Evolutionary conservation across 2,797 vertebrate species (phyloP), one percentile per base, ranked within the genome.

Genomic region (Pseudopleuronectes americanus): DNA sequence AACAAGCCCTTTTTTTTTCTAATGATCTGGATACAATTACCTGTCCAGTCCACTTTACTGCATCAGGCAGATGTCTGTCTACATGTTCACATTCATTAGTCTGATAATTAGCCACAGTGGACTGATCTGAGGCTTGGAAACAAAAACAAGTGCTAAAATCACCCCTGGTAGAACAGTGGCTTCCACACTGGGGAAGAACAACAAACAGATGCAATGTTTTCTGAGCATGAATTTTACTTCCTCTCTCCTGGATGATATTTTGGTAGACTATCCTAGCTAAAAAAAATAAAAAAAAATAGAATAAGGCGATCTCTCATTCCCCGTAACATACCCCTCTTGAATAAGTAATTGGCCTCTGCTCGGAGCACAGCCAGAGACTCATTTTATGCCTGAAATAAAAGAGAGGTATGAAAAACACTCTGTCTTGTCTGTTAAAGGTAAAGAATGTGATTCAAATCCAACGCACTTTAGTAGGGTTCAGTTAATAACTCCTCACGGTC

Each of bases 331-430:
- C 43, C 5, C 57, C 51, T 64, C 54, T 49, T 83, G 36, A 79
- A 81, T 84, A 68, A 80, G 53, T 76, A 38, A 87, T 21, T 57
- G 17, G n/a, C 31, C 53, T 71, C 36, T 24, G 53, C 71, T 76
- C 36, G 36, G 65, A 54, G 64, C 41, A 17, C n/a, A 59, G 26
- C 67, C 22, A 64, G 22, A 68, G 56, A 36, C 26, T 19, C 7
- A 26, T 55, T 55, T 14, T 13, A 48, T 52, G 17, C 28, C 49
- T 0, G 3, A 59, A n/a, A 48, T 49, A 67, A 1, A 54, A 54
- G 4, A 57, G 24, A 41, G 58, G 19, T 6, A 72, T 36, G 56
- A 64, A 54, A 57, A 58, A 64, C 38, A n/a, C 14, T 52, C 28
- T 10, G 14, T 28, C 26, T 21, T 33, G 13, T 56, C 43, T 51